These are phyloP conservation scores for Hypotaenidia okinawae DNA, from an alignment of 2,797 vertebrate species.

Conservation along the genomic window DNA sequence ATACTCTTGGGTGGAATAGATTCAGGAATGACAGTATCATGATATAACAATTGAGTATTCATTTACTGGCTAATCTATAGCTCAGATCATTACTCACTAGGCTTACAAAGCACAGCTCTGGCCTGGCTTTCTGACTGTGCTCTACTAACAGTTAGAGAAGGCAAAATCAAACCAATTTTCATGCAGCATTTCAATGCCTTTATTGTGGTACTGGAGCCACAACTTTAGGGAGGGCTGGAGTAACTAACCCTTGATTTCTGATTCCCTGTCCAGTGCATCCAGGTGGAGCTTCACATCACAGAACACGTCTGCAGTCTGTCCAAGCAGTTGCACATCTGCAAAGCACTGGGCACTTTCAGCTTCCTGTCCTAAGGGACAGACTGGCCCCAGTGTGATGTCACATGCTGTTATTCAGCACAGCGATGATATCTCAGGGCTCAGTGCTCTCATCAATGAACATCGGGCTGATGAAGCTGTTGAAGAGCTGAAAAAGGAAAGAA, in stretches of 20 bases:
- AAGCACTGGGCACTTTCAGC: neutral
- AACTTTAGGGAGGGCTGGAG: neutral
- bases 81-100: neutral
- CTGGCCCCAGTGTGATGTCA: neutral
- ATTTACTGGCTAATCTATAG: slow-evolving; percentile 32
- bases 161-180: neutral
- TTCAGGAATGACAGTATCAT: neutral
- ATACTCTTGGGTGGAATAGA: neutral
- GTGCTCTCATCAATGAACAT: neutral
- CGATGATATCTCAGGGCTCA: rapidly evolving
- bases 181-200: neutral
- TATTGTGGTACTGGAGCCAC: neutral
- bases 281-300: neutral
- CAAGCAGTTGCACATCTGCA: neutral
- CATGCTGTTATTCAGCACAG: neutral
- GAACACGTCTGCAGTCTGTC: too few species aligned
- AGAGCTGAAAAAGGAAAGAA: neutral
- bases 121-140: neutral
- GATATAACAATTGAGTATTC: neutral
- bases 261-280: neutral
- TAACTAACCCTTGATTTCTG: neutral
- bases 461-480: neutral
- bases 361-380: neutral
- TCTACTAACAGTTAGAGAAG: neutral
- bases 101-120: slow-evolving; percentile 9